Conservation (phyloP, 2,888 invertebrate species). For the Shargacucullia verbasci region DNA sequence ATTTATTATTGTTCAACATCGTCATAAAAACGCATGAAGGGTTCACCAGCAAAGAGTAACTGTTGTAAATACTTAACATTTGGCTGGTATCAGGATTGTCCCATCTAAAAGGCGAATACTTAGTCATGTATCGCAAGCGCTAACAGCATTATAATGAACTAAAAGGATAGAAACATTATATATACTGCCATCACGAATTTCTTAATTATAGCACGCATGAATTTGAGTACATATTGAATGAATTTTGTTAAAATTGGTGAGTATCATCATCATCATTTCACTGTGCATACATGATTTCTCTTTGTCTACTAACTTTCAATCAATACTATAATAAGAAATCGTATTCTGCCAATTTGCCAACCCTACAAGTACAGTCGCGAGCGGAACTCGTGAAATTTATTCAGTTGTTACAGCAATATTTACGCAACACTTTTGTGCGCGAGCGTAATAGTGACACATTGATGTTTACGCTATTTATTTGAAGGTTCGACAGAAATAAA, state of each 20-base stretch:
- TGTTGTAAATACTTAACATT: neutral
- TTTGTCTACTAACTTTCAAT: too few relatives aligned
- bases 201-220: too few relatives aligned
- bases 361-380: slow-evolving; percentile 26
- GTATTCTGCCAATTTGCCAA: slow-evolving; percentile 7
- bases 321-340: neutral
- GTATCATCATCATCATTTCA: neutral
- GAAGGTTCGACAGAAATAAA: slow-evolving; percentile 19
- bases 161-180: too few relatives aligned
- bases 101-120: too few relatives aligned
- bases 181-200: too few relatives aligned
- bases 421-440: slow-evolving; percentile 18
- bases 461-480: slow-evolving; percentile 25
- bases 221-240: too few relatives aligned
- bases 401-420: slow-evolving; percentile 31
- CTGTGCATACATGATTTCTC: too few relatives aligned
- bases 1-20: neutral
- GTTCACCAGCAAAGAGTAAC: neutral
- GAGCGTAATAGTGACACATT: slow-evolving; percentile 18
- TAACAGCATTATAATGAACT: too few relatives aligned
- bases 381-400: slow-evolving; percentile 35
- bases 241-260: too few relatives aligned
- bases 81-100: too few relatives aligned
- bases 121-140: too few relatives aligned
- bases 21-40: neutral